Evolutionary conservation across 2,113 vertebrate species (phyloP), one percentile per base, ranked within the genome.

Genomic region (Notiomystis cincta): DNA sequence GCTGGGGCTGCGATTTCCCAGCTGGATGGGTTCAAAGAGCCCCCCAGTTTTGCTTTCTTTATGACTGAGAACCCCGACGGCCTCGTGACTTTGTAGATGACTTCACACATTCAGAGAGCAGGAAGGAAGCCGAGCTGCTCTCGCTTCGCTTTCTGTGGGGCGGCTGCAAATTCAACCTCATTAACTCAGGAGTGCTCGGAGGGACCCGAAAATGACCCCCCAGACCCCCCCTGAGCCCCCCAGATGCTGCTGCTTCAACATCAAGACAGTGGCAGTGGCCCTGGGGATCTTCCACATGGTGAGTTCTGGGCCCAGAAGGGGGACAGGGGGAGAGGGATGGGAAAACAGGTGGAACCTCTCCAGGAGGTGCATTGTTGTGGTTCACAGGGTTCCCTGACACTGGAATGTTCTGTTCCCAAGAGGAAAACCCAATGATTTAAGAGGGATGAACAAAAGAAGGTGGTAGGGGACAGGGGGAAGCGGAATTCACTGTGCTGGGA

Each of bases 231-330:
- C 93, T 0, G 33, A 88, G 51, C 21, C n/a, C 80, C 95, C 96
- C 51, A 93, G 13, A 16, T 98, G 97, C 95, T 98, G 97, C 76
- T 98, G 87, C 93, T 96, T 98, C 94, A 98, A 90, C 3, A 95
- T 97, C 89, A 97, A 97, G 72, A 91, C 97, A 0, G 95, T 91
- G 4, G 97, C 98, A 27, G 82, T 89, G 0, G 57, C 96, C 19
- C 94, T 98, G 76, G 98, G 97, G 50, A 64, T 98, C 91, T 98
- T 98, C 95, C 98, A 98, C 12, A 81, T 97, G 97, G 98, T 98
- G 92, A 98, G 98, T 97, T 42, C 11, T 28, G 62, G 58, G 60
- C 14, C 15, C 31, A 54, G 7, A 28, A 33, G 22, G 3, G 37
- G 62, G 24, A 44, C 33, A 22, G 64, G 45, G 60, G 51, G 19